Conservation (phyloP, 2,113 vertebrate species). For the Petroica traversi region DNA sequence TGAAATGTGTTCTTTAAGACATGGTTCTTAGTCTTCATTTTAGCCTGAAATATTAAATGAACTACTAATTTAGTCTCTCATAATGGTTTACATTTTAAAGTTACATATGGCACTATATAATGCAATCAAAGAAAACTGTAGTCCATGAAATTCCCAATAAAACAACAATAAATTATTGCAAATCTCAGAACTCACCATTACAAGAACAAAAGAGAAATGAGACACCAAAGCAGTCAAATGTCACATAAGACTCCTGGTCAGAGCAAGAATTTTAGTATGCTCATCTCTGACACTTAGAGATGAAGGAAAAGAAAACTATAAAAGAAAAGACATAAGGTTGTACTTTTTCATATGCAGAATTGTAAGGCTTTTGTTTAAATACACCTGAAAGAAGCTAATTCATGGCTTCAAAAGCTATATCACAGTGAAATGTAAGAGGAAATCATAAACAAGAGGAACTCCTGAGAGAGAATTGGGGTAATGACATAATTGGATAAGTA, state of each 20-base stretch:
- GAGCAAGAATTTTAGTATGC: background rate
- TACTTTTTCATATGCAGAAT: background rate
- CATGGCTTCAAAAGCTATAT: background rate
- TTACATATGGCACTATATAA: background rate
- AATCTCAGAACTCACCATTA: background rate
- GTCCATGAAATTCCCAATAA: background rate
- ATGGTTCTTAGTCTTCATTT: background rate
- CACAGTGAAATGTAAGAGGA: background rate
- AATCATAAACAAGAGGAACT: background rate
- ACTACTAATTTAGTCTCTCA: background rate
- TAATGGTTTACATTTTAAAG: background rate
- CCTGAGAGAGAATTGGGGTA: background rate
- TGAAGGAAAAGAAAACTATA: background rate
- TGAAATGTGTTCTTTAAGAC: background rate
- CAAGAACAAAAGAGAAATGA: background rate
- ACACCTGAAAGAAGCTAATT: background rate
- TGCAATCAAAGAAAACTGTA: background rate
- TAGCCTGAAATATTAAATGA: background rate
- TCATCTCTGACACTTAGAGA: background rate
- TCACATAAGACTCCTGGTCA: background rate
- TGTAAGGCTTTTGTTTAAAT: background rate
- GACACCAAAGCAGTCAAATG: background rate
- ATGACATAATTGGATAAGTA: background rate
- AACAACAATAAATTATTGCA: background rate
- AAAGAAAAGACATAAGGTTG: background rate